Conservation (phyloP, 2,888 invertebrate species). For the Euzetes globulus region DNA sequence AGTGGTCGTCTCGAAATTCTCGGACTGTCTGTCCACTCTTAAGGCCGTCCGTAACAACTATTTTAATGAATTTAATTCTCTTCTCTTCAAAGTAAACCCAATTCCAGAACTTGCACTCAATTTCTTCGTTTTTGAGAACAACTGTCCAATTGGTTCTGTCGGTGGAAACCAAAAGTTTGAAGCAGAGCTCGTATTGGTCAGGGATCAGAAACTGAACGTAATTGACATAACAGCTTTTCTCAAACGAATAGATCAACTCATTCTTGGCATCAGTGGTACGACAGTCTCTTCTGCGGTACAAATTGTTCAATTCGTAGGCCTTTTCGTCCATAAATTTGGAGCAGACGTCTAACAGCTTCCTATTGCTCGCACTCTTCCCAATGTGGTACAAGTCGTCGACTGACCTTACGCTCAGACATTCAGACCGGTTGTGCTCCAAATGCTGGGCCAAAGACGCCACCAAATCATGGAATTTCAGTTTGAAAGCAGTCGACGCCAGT, state of each 20-base stretch:
- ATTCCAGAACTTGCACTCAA: conserved; percentile 12
- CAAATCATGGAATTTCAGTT: conserved; percentile 15
- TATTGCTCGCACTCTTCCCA: neutral
- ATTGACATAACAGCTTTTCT: neutral
- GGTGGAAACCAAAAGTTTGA: neutral
- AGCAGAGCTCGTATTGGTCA: neutral
- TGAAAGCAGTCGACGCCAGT: conserved; percentile 6
- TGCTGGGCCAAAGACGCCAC: conserved; percentile 15
- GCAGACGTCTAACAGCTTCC: neutral
- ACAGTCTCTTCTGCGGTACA: neutral
- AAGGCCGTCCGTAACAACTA: neutral
- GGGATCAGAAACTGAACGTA: conserved; percentile 11
- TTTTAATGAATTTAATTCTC: neutral
- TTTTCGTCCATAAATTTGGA: neutral
- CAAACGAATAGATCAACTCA: neutral
- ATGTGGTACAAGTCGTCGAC: conserved; percentile 24
- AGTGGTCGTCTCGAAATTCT: neutral
- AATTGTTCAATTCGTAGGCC: neutral
- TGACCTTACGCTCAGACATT: neutral
- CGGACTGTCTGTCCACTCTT: neutral
- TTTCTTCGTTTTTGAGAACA: conserved; percentile 9
- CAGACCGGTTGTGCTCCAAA: neutral
- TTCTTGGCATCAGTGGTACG: neutral
- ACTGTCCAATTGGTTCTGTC: conserved; percentile 11
- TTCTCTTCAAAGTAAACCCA: conserved; percentile 20